phyloP scores from a whole-genome alignment of 2,797 vertebrate species.

The Channallabes apus region DNA sequence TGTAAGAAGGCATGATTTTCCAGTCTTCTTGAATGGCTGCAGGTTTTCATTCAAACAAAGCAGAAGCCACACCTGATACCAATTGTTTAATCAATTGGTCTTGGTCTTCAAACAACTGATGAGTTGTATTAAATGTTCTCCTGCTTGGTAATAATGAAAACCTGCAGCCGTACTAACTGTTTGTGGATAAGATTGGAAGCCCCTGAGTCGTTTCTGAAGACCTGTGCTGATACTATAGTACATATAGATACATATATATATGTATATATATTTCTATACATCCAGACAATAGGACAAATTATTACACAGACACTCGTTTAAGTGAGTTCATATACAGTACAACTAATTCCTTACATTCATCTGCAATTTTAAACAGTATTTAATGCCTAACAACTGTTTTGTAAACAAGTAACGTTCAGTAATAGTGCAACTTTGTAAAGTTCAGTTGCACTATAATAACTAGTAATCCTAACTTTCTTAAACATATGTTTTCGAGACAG shows the following conservation, averaged over 20 bases:
- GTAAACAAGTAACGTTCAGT: background rate
- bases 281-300: background rate
- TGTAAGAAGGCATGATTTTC: background rate
- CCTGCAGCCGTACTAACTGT: background rate
- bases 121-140: background rate
- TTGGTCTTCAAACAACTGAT: slow-evolving; percentile 13
- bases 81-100: slow-evolving; percentile 13
- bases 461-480: background rate
- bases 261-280: background rate
- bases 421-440: too few relatives aligned
- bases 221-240: too few relatives aligned
- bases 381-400: background rate
- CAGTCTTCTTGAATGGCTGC: background rate
- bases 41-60: slow-evolving; percentile 11
- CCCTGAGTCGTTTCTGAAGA: background rate
- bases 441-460: background rate
- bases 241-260: too few relatives aligned
- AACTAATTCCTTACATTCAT: background rate
- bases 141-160: background rate
- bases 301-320: background rate
- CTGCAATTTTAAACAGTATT: background rate
- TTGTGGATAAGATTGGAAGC: background rate
- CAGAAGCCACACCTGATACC: slow-evolving; percentile 1
- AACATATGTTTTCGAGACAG: background rate
- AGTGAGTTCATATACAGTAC: background rate